Conservation (phyloP, 2,888 invertebrate species). For the Platycheirus rosarum region DNA sequence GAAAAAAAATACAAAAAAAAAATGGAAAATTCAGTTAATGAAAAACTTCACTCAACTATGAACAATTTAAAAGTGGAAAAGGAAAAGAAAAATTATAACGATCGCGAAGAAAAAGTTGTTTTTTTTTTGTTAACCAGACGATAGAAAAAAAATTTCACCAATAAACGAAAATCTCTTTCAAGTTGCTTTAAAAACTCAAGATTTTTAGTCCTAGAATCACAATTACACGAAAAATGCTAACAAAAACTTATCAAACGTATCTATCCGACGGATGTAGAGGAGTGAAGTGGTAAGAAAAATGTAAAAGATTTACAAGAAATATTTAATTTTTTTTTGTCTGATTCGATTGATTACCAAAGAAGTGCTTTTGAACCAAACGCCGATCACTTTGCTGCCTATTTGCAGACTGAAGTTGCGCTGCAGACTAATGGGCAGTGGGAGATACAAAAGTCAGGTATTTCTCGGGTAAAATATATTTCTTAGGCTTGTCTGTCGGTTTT, state of each 20-base stretch:
- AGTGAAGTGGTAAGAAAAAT: not conserved
- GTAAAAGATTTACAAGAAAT: conserved; percentile 1
- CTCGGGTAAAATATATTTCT: conserved; percentile 22
- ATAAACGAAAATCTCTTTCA: too few relatives aligned
- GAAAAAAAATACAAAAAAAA: conserved; percentile 53
- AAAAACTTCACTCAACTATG: conserved; percentile 75
- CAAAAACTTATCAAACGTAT: conserved; percentile 3
- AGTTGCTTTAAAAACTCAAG: not conserved
- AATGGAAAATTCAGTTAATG: conserved; percentile 72
- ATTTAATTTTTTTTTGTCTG: too few relatives aligned
- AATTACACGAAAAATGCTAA: not conserved
- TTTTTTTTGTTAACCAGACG: conserved; percentile 12
- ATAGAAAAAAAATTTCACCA: conserved; percentile 46
- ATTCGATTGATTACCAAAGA: conserved; percentile 65
- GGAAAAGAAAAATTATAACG: conserved; percentile 40
- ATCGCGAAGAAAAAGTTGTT: conserved; percentile 57
- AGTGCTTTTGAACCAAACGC: conserved; percentile 67
- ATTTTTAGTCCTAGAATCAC: conserved; percentile 3
- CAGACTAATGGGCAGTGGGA: conserved; percentile 69
- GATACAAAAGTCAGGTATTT: conserved; percentile 46
- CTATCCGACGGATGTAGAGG: conserved; percentile 38
- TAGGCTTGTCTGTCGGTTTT: conserved; percentile 28
- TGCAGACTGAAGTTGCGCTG: conserved; percentile 81
- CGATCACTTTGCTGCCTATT: conserved; percentile 81
- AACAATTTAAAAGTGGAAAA: conserved; percentile 61